phyloP scores from a whole-genome alignment of 1,140 invertebrate species.

The Sesamia nonagrioides region DNA sequence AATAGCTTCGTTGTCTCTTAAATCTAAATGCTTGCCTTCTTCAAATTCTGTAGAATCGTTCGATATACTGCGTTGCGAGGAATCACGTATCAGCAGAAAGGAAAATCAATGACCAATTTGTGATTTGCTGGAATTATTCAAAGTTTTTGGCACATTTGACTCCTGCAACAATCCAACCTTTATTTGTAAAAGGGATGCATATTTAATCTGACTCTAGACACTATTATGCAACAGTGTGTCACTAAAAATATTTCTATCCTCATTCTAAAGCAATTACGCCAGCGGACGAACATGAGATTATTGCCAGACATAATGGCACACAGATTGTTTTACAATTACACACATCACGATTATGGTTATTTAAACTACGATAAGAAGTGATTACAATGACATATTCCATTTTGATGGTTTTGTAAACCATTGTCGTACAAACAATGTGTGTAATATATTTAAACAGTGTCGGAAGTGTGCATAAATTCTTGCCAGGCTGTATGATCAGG shows the following conservation, averaged over 20 bases:
- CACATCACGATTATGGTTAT: slow-evolving; percentile 44
- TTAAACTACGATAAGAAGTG: slow-evolving; percentile 40
- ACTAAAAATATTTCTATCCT: slow-evolving; percentile 33
- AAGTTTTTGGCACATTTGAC: background rate
- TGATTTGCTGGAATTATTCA: background rate
- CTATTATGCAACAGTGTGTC: slow-evolving; percentile 20
- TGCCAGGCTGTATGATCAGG: background rate
- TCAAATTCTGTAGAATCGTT: background rate
- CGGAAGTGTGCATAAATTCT: slow-evolving; percentile 5
- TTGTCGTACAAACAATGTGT: slow-evolving; percentile 24
- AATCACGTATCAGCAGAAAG: background rate
- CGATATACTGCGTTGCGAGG: background rate
- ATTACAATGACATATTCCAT: slow-evolving; percentile 43
- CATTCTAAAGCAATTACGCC: slow-evolving; percentile 33
- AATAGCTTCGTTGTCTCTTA: slow-evolving; percentile 8
- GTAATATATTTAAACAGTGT: background rate
- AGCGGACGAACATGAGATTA: slow-evolving; percentile 9
- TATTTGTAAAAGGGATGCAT: slow-evolving; percentile 1
- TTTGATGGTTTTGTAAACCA: slow-evolving; percentile 42
- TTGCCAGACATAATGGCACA: slow-evolving; percentile 29
- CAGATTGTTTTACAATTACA: slow-evolving; percentile 51
- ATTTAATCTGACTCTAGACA: background rate
- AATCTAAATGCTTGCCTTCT: background rate
- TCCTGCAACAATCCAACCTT: background rate
- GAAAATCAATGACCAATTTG: background rate